A percentile compares a stretch with the other conserved stretches of the same genome.
Evolutionary conservation across 2,888 invertebrate species (phyloP).

Genomic region (Periphyllus acericola): DNA sequence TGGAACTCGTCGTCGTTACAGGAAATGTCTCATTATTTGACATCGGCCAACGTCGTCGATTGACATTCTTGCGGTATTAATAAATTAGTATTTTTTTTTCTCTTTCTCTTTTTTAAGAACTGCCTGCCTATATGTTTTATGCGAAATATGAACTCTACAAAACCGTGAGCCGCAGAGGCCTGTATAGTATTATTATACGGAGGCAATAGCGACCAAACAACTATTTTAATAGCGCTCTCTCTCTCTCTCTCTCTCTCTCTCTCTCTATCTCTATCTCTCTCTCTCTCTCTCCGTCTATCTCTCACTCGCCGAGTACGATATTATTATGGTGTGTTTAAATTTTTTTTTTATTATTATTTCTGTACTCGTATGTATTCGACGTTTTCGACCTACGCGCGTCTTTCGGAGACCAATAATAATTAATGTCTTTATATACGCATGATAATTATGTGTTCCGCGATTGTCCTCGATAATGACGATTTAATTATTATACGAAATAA

Average conservation of each 20-base stretch:
- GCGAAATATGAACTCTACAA: constrained; percentile 45
- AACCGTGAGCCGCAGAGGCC: background rate
- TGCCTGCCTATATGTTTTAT: constrained; percentile 18
- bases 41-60: constrained; percentile 31
- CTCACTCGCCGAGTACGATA: too few species aligned
- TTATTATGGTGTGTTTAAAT: too few species aligned
- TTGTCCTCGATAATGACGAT: too few species aligned
- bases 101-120: background rate
- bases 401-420: too few species aligned
- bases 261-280: background rate
- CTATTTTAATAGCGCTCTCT: constrained; percentile 9
- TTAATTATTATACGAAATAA: too few species aligned
- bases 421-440: too few species aligned
- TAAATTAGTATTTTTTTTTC: constrained; percentile 44
- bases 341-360: background rate
- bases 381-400: too few species aligned
- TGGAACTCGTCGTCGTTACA: constrained; percentile 45
- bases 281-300: too few species aligned
- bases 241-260: too few species aligned
- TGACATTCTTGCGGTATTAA: constrained; percentile 57
- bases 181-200: background rate
- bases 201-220: background rate
- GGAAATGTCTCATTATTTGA: constrained; percentile 55
- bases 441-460: too few species aligned
- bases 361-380: background rate